Conservation (phyloP, 2,113 vertebrate species). For the Piprites chloris region DNA sequence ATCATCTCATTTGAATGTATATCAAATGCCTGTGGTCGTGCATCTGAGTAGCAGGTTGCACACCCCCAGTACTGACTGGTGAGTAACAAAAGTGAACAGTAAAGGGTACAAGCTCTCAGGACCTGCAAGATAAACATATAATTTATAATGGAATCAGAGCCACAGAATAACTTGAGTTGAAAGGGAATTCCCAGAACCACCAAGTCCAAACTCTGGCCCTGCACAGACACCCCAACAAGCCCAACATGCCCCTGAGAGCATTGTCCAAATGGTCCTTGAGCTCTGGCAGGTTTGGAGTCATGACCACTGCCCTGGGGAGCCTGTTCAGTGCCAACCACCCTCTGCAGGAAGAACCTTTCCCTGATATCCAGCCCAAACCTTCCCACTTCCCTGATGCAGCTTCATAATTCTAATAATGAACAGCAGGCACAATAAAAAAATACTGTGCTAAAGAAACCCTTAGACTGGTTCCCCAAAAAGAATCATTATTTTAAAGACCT, state of each 20-base stretch:
- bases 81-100: background rate
- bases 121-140: background rate
- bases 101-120: background rate
- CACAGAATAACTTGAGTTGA: too few species aligned
- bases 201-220: rapidly evolving
- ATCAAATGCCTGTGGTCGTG: background rate
- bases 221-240: background rate
- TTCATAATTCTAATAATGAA: background rate
- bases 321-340: background rate
- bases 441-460: background rate
- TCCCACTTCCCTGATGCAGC: background rate
- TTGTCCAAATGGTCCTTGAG: background rate
- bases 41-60: background rate
- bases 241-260: background rate
- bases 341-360: background rate
- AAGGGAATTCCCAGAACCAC: rapidly evolving
- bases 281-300: background rate
- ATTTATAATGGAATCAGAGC: background rate
- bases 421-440: background rate
- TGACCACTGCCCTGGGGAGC: background rate
- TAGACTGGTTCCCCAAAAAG: background rate
- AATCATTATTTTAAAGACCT: background rate
- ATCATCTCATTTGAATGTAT: background rate
- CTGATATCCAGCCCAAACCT: rapidly evolving
- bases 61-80: background rate